A percentile compares a stretch with the other conserved stretches of the same genome.
These are phyloP conservation scores for Trachelipus rathkii DNA, from an alignment of 1,140 invertebrate species.

Conservation along the genomic window DNA sequence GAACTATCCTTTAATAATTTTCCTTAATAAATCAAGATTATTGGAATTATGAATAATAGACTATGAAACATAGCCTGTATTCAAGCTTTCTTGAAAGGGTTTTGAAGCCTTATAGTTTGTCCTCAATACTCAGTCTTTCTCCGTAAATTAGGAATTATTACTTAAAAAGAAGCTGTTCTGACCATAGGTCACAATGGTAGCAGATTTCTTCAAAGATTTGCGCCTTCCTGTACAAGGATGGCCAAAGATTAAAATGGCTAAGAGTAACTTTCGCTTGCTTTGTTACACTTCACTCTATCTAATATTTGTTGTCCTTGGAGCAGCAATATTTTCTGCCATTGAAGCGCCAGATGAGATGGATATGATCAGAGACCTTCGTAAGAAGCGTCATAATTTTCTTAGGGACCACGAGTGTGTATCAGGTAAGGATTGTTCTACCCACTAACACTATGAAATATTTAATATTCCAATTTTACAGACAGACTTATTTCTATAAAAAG, in stretches of 20 bases:
- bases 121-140: not conserved
- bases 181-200: not conserved
- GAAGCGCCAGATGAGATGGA: constrained; percentile 64
- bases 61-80: not conserved
- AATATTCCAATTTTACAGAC: too few species aligned
- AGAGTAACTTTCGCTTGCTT: constrained; percentile 51
- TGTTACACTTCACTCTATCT: constrained; percentile 52
- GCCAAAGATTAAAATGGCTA: constrained; percentile 38
- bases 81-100: too few species aligned
- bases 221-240: not conserved
- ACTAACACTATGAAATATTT: too few species aligned
- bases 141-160: not conserved
- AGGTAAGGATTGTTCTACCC: constrained; percentile 51
- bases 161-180: not conserved
- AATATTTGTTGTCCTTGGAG: constrained; percentile 58
- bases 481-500: too few species aligned
- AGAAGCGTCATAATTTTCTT: constrained; percentile 59
- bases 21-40: not conserved
- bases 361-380: constrained; percentile 56
- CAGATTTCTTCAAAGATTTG: not conserved
- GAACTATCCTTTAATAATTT: not conserved
- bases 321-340: constrained; percentile 66
- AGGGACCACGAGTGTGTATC: constrained; percentile 58
- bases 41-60: not conserved
- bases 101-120: too few species aligned